Percentiles rank a stretch among this genome's conserved stretches.
These are phyloP conservation scores for Mareca penelope DNA, from an alignment of 2,797 vertebrate species.

Conservation along the genomic window DNA sequence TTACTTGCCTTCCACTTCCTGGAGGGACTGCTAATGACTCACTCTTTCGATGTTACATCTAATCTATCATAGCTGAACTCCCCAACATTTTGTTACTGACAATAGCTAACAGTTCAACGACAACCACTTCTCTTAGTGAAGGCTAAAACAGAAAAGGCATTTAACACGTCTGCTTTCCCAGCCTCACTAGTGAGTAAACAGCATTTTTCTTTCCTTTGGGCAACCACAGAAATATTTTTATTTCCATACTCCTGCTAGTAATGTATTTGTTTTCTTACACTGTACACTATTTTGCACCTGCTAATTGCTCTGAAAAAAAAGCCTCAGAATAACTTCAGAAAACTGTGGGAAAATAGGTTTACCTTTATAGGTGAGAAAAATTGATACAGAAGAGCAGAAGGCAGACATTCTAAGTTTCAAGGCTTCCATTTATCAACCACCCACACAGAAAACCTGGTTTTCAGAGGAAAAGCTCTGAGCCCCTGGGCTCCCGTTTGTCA, in stretches of 20 bases:
- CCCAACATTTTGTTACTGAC: neutral
- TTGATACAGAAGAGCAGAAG: neutral
- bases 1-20: neutral
- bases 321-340: neutral
- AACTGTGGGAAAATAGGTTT: neutral
- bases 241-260: neutral
- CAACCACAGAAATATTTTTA: neutral
- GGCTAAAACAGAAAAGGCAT: neutral
- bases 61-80: neutral
- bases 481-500: constrained; percentile 34
- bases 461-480: neutral
- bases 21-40: neutral
- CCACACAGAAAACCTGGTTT: neutral
- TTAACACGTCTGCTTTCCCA: neutral
- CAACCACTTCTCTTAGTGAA: neutral
- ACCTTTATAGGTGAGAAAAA: neutral
- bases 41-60: neutral
- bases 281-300: neutral
- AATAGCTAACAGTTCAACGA: neutral
- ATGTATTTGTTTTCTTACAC: neutral
- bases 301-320: neutral
- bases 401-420: neutral
- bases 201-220: neutral
- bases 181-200: neutral
- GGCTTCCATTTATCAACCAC: constrained; percentile 21